Evolutionary conservation across 2,888 invertebrate genomes (phyloP), one percentile per base, ranked within the genome.

Genomic region (Drosophila melanosoma): DNA sequence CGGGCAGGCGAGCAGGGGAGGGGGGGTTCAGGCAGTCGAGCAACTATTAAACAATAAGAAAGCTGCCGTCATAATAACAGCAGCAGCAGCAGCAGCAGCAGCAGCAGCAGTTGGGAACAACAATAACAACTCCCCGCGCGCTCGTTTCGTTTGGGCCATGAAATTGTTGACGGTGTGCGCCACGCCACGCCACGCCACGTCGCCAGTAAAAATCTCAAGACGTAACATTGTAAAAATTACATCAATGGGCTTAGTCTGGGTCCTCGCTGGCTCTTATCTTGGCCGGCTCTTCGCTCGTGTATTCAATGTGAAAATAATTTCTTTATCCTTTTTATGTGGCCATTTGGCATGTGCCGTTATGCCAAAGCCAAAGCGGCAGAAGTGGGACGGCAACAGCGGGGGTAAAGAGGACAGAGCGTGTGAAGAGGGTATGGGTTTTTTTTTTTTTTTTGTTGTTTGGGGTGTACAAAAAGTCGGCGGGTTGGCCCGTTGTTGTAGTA

Each of bases 251-350:
- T 86, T 88, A 68, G 70, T 69, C 38, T 23, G 62, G 76, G 59
- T 67, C 51, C 68, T 49, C 32, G 51, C 66, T 70, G 29, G 29
- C 29, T 66, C 71, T 84, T 87, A 74, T 80, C 77, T 69, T 36
- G 76, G 62, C 75, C 75, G 82, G 70, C 60, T 71, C 58, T 71
- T 71, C 62, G 69, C 76, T 79, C 85, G 72, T 89, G 82, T 79
- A 87, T 90, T 87, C 90, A 91, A 92, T 92, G 90, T 83, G 90
- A 92, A 92, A 91, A 92, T 92, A 92, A 92, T 92, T 92, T 91
- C 90, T 91, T 91, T 91, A 91, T 92, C 91, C 92, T 89, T 92
- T 92, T 92, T 92, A 92, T 92, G 89, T 90, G 89, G 86, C 91
- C 91, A 92, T 92, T 92, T 92, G 89, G 90, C 89, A 89, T 90